Evolutionary conservation across 2,113 vertebrate species (phyloP), one percentile per base, ranked within the genome.

Genomic region (Hippocampus abdominalis): DNA sequence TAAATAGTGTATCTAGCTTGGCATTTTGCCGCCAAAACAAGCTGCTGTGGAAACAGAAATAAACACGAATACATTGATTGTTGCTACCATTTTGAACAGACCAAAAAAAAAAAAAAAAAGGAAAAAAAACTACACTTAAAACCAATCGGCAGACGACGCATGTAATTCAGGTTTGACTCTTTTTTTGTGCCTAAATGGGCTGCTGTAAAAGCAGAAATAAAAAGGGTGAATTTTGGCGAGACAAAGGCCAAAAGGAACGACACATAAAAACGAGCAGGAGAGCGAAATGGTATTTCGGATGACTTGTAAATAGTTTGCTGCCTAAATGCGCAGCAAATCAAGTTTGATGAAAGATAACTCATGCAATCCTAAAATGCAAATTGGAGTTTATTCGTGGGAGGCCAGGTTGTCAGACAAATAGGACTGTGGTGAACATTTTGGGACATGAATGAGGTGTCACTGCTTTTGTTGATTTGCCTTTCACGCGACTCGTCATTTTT

Each of bases 381-480:
- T 8, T 23, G 53, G 9, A n/a, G 51, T 11, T 13, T 9, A 32
- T 32, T 42, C 6, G 39, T 42, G n/a, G 39, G 39, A 23, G 61
- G 61, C 23, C 36, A 5, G 23, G 11, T 15, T 27, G 23, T 27
- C 54, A 57, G 54, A 15, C 32, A 23, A 39, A 63, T 40, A 23
- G 4, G n/a, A 70, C 61, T 57, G 46, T 64, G 70, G 25, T 21
- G 42, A 63, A 57, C 72, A 66, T 69, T 80, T 42, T 12, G 60
- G 16, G 32, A 1, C 29, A 25, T 36, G 36, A 64, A 23, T 64
- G 25, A 65, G 60, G 60, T 66, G 75, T 57, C 29, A 8, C 72
- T 66, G 60, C 86, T 84, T 80, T 79, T 84, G 83, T 88, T 79
- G 74, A 81, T 79, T 80, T 66, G 68, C 40, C 70, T 69, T 86